These are phyloP conservation scores for Hetaerina americana DNA, from an alignment of 1,140 invertebrate species.

Conservation along the genomic window DNA sequence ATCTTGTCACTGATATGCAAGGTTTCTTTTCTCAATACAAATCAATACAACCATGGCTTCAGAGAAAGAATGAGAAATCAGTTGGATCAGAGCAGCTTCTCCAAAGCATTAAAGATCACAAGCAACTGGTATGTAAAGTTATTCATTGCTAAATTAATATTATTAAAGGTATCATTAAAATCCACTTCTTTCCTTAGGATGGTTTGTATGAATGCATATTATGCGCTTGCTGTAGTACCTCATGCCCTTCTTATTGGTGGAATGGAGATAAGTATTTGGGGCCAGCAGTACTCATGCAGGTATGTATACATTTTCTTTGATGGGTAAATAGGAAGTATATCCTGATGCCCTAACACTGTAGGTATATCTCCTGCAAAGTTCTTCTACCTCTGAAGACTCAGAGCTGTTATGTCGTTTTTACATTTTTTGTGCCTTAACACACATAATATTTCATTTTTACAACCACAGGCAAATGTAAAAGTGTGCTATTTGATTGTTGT, in stretches of 20 bases:
- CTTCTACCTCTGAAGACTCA: too few species aligned
- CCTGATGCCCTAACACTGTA: too few species aligned
- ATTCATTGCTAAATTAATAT: too few species aligned
- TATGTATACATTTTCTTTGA: too few species aligned
- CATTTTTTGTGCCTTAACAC: too few species aligned
- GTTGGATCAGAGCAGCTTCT: slow-evolving; percentile 66
- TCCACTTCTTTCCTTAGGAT: slow-evolving; percentile 39
- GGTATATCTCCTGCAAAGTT: too few species aligned
- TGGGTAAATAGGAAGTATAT: too few species aligned
- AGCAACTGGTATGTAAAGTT: slow-evolving; percentile 60
- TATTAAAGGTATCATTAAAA: not conserved
- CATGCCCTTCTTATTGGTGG: slow-evolving; percentile 98
- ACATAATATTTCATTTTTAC: too few species aligned
- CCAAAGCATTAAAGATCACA: slow-evolving; percentile 81
- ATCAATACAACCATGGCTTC: slow-evolving; percentile 89
- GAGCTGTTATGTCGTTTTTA: too few species aligned
- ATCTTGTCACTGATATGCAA: slow-evolving; percentile 89
- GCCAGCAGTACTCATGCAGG: slow-evolving; percentile 91
- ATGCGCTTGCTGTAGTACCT: slow-evolving; percentile 94
- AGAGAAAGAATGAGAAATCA: slow-evolving; percentile 54
- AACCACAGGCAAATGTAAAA: too few species aligned
- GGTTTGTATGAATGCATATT: slow-evolving; percentile 95
- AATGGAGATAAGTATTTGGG: slow-evolving; percentile 93
- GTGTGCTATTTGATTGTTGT: too few species aligned
- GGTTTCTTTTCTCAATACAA: slow-evolving; percentile 92